phyloP scores from a whole-genome alignment of 2,797 vertebrate genomes.

The Muscicapa striata region DNA sequence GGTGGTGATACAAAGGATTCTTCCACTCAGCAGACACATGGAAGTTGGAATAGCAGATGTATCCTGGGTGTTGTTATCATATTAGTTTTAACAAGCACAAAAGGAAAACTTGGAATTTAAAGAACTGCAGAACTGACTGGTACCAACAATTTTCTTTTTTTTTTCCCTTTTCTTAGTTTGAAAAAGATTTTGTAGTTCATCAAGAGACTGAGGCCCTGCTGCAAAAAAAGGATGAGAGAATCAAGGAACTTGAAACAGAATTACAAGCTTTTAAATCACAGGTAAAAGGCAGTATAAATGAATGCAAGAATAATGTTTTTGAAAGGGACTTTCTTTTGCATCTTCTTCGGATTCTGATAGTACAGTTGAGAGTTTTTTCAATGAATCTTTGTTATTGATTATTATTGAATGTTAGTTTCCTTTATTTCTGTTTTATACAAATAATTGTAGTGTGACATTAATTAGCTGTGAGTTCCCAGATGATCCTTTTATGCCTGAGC shows the following conservation, averaged over 20 bases:
- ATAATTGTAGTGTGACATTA: slow-evolving; percentile 45
- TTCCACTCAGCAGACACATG: background rate
- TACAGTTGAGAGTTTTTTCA: background rate
- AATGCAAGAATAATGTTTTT: slow-evolving; percentile 14
- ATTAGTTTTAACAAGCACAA: background rate
- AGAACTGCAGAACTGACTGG: background rate
- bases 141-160: background rate
- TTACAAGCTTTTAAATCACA: slow-evolving; percentile 88
- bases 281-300: slow-evolving; percentile 77
- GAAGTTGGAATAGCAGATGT: background rate
- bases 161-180: slow-evolving; percentile 80
- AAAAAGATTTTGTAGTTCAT: slow-evolving; percentile 91
- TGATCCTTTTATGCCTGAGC: slow-evolving; percentile 24
- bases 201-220: slow-evolving; percentile 91
- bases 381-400: background rate
- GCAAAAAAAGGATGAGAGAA: slow-evolving; percentile 88
- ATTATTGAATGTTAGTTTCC: slow-evolving; percentile 30
- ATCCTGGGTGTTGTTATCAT: background rate
- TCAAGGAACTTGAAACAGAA: slow-evolving; percentile 87
- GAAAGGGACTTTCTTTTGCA: background rate
- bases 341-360: background rate
- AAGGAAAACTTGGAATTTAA: background rate
- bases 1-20: background rate
- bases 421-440: slow-evolving; percentile 26
- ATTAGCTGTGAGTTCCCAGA: slow-evolving; percentile 47